Evolutionary conservation across 2,113 vertebrate genomes (phyloP).

Genomic region (Cygnus buccinator): DNA sequence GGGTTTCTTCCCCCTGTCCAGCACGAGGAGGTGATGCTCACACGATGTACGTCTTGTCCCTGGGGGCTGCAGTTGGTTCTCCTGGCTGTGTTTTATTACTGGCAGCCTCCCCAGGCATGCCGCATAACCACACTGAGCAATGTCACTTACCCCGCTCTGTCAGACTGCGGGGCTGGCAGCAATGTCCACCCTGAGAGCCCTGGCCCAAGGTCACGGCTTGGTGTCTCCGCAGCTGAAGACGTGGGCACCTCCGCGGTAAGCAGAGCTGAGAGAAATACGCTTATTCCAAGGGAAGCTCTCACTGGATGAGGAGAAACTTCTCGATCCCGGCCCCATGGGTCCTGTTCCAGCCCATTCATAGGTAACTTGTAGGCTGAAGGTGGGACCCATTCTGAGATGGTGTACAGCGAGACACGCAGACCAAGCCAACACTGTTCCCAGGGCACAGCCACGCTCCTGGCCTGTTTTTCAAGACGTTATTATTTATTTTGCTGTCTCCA

Average conservation of each 20-base stretch:
- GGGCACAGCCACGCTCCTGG: not conserved
- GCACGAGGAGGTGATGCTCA: not conserved
- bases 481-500: slow-evolving; percentile 34
- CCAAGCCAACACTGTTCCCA: slow-evolving; percentile 16
- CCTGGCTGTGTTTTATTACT: not conserved
- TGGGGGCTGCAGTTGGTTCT: not conserved
- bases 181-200: not conserved
- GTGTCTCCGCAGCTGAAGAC: not conserved
- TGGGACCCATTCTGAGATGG: not conserved
- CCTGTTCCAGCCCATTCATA: not conserved
- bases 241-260: not conserved
- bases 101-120: not conserved
- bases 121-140: not conserved
- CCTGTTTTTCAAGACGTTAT: slow-evolving; percentile 5
- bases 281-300: not conserved
- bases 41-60: not conserved
- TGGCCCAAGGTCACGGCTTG: not conserved
- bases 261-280: not conserved
- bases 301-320: not conserved
- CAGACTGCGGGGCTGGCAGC: not conserved
- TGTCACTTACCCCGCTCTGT: not conserved
- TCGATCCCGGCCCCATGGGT: not conserved
- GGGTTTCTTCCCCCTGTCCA: not conserved
- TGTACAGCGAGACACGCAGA: not conserved
- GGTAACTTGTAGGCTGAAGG: not conserved